Evolutionary conservation across 2,888 invertebrate genomes (phyloP).

Genomic region (Plebejus argus): DNA sequence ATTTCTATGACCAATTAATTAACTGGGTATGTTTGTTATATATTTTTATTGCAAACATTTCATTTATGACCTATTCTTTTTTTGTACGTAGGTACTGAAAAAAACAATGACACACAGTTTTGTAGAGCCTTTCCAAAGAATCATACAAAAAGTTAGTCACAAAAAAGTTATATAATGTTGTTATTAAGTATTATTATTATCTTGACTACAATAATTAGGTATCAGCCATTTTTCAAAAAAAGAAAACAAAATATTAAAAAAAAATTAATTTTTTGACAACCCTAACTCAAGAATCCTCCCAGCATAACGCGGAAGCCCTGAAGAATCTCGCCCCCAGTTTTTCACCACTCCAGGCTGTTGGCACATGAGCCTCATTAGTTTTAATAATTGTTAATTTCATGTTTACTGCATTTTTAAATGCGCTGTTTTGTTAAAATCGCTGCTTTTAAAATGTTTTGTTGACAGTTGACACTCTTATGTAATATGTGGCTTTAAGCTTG

Average conservation of each 20-base stretch:
- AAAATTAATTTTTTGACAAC: background rate
- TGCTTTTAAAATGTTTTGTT: slow-evolving; percentile 4
- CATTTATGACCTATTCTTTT: background rate
- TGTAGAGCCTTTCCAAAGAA: background rate
- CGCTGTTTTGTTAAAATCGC: background rate
- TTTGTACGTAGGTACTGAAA: background rate
- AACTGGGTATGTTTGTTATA: background rate
- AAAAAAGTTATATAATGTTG: too few relatives aligned
- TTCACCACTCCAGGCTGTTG: slow-evolving; percentile 16
- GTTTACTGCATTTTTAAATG: slow-evolving; percentile 26
- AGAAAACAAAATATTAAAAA: background rate
- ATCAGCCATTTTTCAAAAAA: too few relatives aligned
- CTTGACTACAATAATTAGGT: background rate
- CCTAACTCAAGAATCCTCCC: slow-evolving; percentile 11
- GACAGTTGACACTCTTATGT: background rate
- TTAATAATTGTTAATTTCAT: slow-evolving; percentile 21
- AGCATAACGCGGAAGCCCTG: slow-evolving; percentile 1
- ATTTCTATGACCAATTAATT: background rate
- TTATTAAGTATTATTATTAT: background rate
- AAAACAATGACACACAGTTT: background rate
- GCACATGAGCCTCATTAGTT: slow-evolving; percentile 33
- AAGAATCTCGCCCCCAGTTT: slow-evolving; percentile 31
- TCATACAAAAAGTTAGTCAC: too few relatives aligned
- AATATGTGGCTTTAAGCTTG: background rate
- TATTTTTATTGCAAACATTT: background rate